Evolutionary conservation across 2,113 vertebrate genomes (phyloP).

Genomic region (Andinoacara biseriatus): DNA sequence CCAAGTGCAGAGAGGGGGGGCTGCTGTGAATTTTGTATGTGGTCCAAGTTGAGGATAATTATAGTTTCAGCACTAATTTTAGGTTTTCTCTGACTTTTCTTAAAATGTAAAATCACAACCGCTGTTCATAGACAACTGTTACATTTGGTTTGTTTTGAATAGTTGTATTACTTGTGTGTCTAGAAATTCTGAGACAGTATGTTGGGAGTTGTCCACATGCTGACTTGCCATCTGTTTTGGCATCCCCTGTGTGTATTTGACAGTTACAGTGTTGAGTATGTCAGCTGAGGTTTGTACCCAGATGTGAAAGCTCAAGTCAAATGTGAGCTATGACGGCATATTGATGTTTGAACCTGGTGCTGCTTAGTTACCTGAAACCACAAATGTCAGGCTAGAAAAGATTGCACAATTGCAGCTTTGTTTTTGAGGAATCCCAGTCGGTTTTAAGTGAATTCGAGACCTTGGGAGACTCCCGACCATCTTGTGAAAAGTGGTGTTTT

Average conservation of each 20-base stretch:
- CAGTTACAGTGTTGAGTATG: background rate
- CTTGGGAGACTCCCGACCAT: background rate
- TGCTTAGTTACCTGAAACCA: background rate
- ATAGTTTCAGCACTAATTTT: background rate
- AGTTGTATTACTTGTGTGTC: background rate
- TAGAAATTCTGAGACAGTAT: background rate
- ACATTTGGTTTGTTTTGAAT: background rate
- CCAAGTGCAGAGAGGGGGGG: background rate
- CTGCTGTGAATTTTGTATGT: constrained; percentile 6
- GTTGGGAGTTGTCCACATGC: constrained; percentile 34
- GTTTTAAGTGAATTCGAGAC: constrained; percentile 4
- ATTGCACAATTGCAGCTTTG: constrained; percentile 28
- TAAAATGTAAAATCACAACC: background rate
- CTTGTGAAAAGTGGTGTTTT: background rate
- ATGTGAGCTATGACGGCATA: background rate
- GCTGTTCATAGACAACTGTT: background rate
- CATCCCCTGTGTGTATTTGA: constrained; percentile 2
- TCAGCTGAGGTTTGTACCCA: background rate
- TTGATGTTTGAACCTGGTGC: constrained; percentile 10
- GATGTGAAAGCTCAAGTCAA: background rate
- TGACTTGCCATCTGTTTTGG: background rate
- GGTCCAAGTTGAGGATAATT: constrained; percentile 23
- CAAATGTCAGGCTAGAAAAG: background rate
- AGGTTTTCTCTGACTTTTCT: background rate
- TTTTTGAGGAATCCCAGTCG: background rate